These are phyloP conservation scores for Alitta virens DNA, from an alignment of 2,888 invertebrate species.

Conservation along the genomic window DNA sequence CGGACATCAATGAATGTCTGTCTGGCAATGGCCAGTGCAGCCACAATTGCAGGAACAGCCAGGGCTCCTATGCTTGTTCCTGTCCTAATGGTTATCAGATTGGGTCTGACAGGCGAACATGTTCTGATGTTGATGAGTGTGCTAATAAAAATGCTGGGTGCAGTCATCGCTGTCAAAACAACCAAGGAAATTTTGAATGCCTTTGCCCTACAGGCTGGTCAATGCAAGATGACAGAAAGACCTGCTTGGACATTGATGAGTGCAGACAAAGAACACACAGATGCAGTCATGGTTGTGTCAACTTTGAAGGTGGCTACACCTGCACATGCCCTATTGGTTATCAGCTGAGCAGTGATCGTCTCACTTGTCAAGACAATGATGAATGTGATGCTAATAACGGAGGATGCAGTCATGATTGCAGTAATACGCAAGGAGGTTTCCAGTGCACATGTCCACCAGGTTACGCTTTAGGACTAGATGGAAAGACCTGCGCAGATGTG, in stretches of 20 bases:
- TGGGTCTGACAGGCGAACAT: background rate
- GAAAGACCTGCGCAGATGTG: too few species aligned
- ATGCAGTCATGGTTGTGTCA: slow-evolving; percentile 66
- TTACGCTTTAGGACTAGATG: background rate
- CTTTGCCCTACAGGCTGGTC: slow-evolving; percentile 2
- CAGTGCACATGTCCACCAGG: slow-evolving; percentile 6
- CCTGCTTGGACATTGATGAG: slow-evolving; percentile 71
- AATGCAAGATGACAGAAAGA: background rate
- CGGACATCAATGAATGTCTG: background rate
- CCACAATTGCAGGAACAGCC: background rate
- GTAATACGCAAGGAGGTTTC: slow-evolving; percentile 7
- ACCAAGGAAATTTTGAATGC: slow-evolving; percentile 74
- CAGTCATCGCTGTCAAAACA: slow-evolving; percentile 64
- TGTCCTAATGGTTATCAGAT: background rate
- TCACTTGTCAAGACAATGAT: slow-evolving; percentile 1
- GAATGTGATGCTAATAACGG: background rate
- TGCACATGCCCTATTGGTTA: slow-evolving; percentile 38
- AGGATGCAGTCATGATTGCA: slow-evolving; percentile 13
- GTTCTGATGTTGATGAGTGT: slow-evolving; percentile 74
- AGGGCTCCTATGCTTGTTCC: background rate
- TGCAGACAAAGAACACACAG: slow-evolving; percentile 67
- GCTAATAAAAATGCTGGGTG: slow-evolving; percentile 66
- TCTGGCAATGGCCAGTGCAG: background rate
- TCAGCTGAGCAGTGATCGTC: background rate
- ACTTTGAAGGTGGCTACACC: slow-evolving; percentile 73